Evolutionary conservation across 2,797 vertebrate genomes (phyloP).

Genomic region (Muraenolepis orangiensis): DNA sequence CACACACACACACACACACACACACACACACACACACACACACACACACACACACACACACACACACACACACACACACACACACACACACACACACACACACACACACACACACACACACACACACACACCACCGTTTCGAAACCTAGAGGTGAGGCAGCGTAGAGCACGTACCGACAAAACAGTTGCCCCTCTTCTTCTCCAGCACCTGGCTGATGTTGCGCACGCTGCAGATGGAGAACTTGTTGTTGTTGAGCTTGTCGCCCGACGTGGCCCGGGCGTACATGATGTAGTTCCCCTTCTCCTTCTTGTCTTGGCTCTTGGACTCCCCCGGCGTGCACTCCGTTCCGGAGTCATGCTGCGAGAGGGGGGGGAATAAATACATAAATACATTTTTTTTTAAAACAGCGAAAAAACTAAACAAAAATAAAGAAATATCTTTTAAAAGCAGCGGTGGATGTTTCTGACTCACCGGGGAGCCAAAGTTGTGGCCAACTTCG

Average conservation of each 20-base stretch:
- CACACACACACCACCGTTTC: too few species aligned
- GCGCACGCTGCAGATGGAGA: conserved; percentile 92
- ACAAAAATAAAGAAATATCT: background rate
- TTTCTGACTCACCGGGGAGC: conserved; percentile 89
- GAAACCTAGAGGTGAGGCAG: too few species aligned
- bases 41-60: too few species aligned
- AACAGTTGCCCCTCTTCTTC: conserved; percentile 95
- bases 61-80: too few species aligned
- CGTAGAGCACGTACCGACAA: conserved; percentile 96
- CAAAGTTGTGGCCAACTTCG: conserved; percentile 99
- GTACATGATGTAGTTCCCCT: conserved; percentile 99
- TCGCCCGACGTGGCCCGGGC: conserved; percentile 97
- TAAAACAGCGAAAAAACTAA: background rate
- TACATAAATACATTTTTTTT: too few species aligned
- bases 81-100: too few species aligned
- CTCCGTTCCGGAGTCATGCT: conserved; percentile 98
- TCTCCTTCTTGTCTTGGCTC: conserved; percentile 94
- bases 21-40: too few species aligned
- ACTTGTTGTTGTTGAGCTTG: conserved; percentile 98
- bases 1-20: too few species aligned
- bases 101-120: too few species aligned
- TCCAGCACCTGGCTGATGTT: conserved; percentile 99
- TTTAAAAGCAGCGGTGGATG: background rate
- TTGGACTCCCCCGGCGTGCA: conserved; percentile 98
- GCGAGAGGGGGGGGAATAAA: conserved; percentile 12